phyloP scores from a whole-genome alignment of 2,888 invertebrate genomes.

The Euzophera pinguis region DNA sequence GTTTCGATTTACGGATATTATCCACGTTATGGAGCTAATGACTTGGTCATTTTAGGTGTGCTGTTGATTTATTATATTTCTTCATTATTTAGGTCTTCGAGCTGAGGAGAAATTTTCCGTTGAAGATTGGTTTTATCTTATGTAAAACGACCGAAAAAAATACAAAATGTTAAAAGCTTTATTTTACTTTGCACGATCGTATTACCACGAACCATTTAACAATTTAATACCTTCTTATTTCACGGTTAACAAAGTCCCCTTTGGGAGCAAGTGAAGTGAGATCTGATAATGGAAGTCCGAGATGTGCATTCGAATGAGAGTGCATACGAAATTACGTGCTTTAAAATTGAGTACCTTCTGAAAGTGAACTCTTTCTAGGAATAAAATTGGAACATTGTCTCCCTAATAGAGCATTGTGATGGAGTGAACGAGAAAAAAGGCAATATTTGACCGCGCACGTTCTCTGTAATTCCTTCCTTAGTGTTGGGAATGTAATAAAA shows the following conservation, averaged over 20 bases:
- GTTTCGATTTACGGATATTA: slow-evolving; percentile 45
- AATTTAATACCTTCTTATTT: slow-evolving; percentile 11
- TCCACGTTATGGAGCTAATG: slow-evolving; percentile 36
- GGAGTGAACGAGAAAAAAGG: slow-evolving; percentile 43
- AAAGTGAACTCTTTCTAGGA: slow-evolving; percentile 30
- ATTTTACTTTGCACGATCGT: not conserved
- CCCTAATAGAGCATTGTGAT: slow-evolving; percentile 60
- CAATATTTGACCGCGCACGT: slow-evolving; percentile 56
- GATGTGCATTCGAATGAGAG: slow-evolving; percentile 47
- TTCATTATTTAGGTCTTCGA: not conserved
- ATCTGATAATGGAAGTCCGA: slow-evolving; percentile 41
- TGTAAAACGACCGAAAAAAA: too few species aligned
- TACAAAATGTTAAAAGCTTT: not conserved
- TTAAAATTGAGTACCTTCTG: slow-evolving; percentile 29
- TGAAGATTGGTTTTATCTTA: too few species aligned
- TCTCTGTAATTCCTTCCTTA: slow-evolving; percentile 45
- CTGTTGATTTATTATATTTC: not conserved
- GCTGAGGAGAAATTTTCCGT: too few species aligned
- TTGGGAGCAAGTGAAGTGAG: slow-evolving; percentile 20
- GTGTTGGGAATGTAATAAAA: slow-evolving; percentile 64
- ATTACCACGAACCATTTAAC: slow-evolving; percentile 1
- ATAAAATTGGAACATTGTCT: slow-evolving; percentile 46
- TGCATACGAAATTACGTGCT: slow-evolving; percentile 32
- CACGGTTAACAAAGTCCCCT: slow-evolving; percentile 6
- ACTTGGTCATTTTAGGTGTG: slow-evolving; percentile 15